Conservation (phyloP, 2,797 vertebrate species). For the Pangasius sanitwongsei region DNA sequence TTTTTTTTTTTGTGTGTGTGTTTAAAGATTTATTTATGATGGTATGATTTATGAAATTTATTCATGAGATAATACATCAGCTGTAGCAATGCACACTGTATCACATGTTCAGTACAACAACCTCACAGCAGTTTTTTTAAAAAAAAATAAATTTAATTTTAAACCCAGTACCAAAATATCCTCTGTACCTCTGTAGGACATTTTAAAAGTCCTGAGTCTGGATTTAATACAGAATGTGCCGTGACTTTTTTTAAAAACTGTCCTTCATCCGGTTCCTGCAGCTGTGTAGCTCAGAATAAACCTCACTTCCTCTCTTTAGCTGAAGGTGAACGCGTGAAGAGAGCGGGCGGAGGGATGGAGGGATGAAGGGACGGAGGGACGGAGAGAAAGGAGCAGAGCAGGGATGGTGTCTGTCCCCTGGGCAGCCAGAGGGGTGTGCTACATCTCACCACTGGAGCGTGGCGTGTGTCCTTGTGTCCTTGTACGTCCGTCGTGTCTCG, state of each 20-base stretch:
- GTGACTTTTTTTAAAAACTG: neutral
- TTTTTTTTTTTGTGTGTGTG: neutral
- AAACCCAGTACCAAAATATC: neutral
- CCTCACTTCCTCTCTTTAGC: conserved; percentile 3
- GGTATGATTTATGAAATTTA: neutral
- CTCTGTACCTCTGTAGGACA: neutral
- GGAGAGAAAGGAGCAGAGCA: neutral
- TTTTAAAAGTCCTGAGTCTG: conserved; percentile 10
- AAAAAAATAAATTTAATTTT: neutral
- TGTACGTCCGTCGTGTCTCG: neutral
- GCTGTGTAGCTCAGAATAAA: conserved; percentile 32
- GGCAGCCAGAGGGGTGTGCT: conserved; percentile 40
- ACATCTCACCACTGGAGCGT: conserved; percentile 28
- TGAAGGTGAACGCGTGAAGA: conserved; percentile 37
- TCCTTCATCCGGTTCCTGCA: conserved; percentile 4
- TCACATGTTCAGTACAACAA: neutral
- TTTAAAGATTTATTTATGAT: neutral
- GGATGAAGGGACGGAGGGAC: neutral
- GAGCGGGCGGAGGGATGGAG: neutral
- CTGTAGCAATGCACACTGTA: neutral
- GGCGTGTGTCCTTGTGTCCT: conserved; percentile 20
- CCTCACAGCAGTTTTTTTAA: neutral
- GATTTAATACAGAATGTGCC: neutral
- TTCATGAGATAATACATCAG: neutral
- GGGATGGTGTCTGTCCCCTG: conserved; percentile 26